A percentile compares a stretch with the other conserved stretches of the same genome.
Evolutionary conservation across 2,113 vertebrate species (phyloP).

Genomic region (Thermophis baileyi): DNA sequence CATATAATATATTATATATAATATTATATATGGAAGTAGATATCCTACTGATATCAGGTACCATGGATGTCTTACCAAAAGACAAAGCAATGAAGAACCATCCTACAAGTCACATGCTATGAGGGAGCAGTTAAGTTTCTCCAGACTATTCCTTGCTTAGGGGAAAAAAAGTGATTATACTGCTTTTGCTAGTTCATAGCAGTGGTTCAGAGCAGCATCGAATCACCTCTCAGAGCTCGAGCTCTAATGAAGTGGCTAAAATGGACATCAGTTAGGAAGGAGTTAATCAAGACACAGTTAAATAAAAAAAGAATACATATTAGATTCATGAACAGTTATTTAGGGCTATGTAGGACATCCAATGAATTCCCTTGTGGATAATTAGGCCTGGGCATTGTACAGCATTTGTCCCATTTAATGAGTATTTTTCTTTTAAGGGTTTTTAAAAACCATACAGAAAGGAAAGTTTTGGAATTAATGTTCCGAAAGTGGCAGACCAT

Average conservation of each 20-base stretch:
- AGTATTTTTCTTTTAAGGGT: not conserved
- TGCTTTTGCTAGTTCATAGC: not conserved
- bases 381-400: not conserved
- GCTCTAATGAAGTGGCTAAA: not conserved
- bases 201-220: not conserved
- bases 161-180: no score
- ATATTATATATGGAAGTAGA: not conserved
- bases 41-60: not conserved
- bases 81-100: not conserved
- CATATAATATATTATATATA: no score
- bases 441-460: not conserved
- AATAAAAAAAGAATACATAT: not conserved
- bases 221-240: not conserved
- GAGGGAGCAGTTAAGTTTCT: not conserved
- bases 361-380: not conserved
- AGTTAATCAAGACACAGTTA: not conserved
- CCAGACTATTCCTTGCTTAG: not conserved
- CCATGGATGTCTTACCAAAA: not conserved
- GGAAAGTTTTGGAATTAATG: not conserved
- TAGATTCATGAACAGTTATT: not conserved
- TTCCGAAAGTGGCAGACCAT: not conserved
- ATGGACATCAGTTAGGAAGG: not conserved
- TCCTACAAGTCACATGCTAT: not conserved
- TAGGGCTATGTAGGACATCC: not conserved
- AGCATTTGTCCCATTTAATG: not conserved